Conservation (phyloP, 2,113 vertebrate species). For the Anoura caudifer region DNA sequence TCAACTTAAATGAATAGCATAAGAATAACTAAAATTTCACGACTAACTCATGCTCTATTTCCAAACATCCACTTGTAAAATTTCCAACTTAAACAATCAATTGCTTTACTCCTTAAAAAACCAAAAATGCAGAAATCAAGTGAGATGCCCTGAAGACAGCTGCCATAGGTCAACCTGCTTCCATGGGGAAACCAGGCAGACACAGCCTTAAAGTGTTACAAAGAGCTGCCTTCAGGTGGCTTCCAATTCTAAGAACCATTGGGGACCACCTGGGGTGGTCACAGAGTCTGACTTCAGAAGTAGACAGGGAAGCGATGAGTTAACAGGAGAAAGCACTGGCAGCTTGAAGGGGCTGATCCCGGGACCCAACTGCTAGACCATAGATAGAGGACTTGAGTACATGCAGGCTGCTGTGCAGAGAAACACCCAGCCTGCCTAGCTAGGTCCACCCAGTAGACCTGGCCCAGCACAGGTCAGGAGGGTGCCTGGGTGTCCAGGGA, state of each 20-base stretch:
- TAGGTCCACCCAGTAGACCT: background rate
- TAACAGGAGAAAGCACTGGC: background rate
- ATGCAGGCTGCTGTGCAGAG: background rate
- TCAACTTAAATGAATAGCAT: background rate
- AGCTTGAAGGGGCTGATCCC: background rate
- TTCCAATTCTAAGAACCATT: background rate
- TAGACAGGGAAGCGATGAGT: background rate
- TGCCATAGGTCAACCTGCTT: rapidly evolving
- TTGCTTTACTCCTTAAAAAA: background rate
- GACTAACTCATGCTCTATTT: background rate
- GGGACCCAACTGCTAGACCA: background rate
- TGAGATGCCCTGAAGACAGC: background rate
- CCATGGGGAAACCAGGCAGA: rapidly evolving
- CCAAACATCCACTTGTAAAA: background rate
- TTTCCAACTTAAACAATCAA: background rate
- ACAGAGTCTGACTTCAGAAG: background rate
- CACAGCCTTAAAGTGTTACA: background rate
- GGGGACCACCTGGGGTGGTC: rapidly evolving
- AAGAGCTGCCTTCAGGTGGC: background rate
- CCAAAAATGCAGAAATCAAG: background rate
- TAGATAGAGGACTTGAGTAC: too few species aligned
- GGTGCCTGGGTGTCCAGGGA: background rate
- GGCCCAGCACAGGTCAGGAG: too few species aligned
- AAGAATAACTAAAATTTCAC: background rate
- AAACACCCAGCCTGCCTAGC: too few species aligned